phyloP scores from a whole-genome alignment of 2,888 invertebrate species.

The Marronus borbonicus region DNA sequence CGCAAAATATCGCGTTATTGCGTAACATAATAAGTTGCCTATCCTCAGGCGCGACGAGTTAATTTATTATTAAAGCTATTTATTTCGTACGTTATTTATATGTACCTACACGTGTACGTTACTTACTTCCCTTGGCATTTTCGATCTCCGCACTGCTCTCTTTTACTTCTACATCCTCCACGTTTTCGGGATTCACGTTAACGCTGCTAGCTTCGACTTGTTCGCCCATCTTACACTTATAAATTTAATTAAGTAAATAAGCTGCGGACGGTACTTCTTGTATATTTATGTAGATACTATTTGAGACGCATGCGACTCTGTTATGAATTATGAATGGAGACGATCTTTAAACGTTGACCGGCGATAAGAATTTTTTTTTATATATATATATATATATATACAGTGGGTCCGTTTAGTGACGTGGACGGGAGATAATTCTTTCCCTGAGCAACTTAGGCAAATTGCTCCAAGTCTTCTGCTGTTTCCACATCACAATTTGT shows the following conservation, averaged over 20 bases:
- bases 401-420: no score
- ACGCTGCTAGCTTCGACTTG: background rate
- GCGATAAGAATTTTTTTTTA: background rate
- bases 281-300: no score
- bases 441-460: no score
- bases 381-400: no score
- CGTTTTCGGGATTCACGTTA: background rate
- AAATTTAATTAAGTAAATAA: no score
- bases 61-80: background rate
- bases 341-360: constrained; percentile 31
- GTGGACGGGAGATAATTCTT: no score
- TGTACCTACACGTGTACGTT: background rate
- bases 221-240: background rate
- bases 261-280: no score
- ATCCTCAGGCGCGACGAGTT: background rate
- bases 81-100: background rate
- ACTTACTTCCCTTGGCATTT: background rate
- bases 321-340: background rate
- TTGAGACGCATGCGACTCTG: no score
- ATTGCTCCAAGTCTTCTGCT: no score
- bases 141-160: background rate
- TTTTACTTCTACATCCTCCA: background rate
- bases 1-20: background rate
- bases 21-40: background rate
- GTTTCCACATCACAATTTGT: no score